Evolutionary conservation across 2,113 vertebrate species (phyloP).

Genomic region (Scomber scombrus): DNA sequence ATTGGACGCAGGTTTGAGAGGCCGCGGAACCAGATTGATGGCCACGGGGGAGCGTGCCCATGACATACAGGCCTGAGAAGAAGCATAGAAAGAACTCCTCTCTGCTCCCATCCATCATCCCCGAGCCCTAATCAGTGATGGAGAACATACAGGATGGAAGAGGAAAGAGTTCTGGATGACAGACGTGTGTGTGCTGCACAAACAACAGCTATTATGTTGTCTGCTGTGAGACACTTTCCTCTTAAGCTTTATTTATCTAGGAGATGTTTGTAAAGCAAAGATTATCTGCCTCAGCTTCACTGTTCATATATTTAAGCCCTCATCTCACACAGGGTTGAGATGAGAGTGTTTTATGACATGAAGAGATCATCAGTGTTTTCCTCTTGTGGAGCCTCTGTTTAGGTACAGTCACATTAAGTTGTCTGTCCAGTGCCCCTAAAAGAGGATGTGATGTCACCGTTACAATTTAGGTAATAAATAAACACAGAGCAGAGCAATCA

Average conservation of each 20-base stretch:
- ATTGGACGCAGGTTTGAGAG: conserved; percentile 72
- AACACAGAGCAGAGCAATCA: too few species aligned
- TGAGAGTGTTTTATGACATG: too few species aligned
- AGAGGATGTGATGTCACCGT: too few species aligned
- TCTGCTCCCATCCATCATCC: conserved; percentile 76
- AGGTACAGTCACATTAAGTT: too few species aligned
- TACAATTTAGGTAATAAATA: too few species aligned
- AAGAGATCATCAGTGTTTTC: too few species aligned
- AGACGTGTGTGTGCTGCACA: conserved; percentile 50
- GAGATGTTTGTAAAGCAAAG: not conserved
- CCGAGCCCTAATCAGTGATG: conserved; percentile 73
- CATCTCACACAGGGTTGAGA: conserved; percentile 16
- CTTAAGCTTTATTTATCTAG: conserved; percentile 25
- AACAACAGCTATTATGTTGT: conserved; percentile 38
- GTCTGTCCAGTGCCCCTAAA: too few species aligned
- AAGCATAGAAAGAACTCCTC: conserved; percentile 57
- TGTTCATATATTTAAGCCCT: not conserved
- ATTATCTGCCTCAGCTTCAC: conserved; percentile 4
- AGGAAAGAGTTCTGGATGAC: conserved; percentile 61
- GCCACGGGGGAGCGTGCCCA: conserved; percentile 61
- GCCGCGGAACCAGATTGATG: conserved; percentile 67
- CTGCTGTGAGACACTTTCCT: conserved; percentile 28
- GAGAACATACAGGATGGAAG: conserved; percentile 70
- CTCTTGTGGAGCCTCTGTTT: too few species aligned
- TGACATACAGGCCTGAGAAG: conserved; percentile 66